Conservation (phyloP, 2,888 invertebrate genomes). For the Philaethria dido region DNA sequence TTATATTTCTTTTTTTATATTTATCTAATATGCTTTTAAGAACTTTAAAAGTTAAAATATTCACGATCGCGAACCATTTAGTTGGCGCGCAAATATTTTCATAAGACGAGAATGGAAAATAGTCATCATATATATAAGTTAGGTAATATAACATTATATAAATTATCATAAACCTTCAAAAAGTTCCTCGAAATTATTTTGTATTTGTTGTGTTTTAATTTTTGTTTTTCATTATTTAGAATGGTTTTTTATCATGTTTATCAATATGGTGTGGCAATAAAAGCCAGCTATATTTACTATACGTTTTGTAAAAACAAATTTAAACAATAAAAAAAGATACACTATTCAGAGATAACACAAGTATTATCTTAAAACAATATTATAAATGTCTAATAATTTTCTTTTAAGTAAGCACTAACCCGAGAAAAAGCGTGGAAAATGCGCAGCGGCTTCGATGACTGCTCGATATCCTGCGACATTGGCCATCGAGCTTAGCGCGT, state of each 20-base stretch:
- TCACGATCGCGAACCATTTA: too few species aligned
- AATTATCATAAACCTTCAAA: not conserved
- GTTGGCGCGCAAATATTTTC: too few species aligned
- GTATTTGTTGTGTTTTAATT: too few species aligned
- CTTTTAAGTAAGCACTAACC: constrained; percentile 74
- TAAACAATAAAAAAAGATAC: not conserved
- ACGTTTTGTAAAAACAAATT: not conserved
- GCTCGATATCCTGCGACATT: constrained; percentile 95
- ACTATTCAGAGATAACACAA: not conserved
- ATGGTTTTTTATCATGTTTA: not conserved
- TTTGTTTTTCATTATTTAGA: not conserved
- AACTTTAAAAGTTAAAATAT: too few species aligned
- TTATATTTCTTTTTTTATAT: not conserved
- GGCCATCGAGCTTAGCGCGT: constrained; percentile 95
- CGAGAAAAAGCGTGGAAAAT: constrained; percentile 95
- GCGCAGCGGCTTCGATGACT: constrained; percentile 93
- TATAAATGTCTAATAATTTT: not conserved
- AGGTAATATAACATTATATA: too few species aligned
- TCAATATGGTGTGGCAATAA: not conserved
- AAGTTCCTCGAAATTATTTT: not conserved
- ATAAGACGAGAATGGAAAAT: too few species aligned
- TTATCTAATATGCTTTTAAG: too few species aligned
- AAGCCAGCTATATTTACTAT: not conserved
- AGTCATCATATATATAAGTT: too few species aligned
- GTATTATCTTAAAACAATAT: not conserved